Percentiles rank a stretch among this genome's conserved stretches.
phyloP scores from a whole-genome alignment of 2,888 invertebrate genomes.

The Fissipunctia ypsillon region DNA sequence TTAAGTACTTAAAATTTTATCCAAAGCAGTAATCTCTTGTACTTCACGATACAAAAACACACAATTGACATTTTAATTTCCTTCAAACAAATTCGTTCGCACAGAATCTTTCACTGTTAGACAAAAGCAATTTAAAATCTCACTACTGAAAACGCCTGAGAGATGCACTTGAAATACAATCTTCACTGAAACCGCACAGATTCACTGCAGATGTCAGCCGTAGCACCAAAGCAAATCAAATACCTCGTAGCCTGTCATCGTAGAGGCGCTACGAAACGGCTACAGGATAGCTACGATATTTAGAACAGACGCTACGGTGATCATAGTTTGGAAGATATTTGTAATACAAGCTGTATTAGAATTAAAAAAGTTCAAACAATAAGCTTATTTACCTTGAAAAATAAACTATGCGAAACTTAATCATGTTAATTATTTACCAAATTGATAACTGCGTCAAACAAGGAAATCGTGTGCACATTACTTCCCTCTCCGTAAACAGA shows the following conservation, averaged over 20 bases:
- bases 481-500: not conserved
- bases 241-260: conserved; percentile 57
- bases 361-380: too few relatives aligned
- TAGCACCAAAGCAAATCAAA: conserved; percentile 52
- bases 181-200: conserved; percentile 34
- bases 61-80: conserved; percentile 22
- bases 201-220: conserved; percentile 55
- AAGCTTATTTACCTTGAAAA: not conserved
- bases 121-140: conserved; percentile 49
- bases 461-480: not conserved
- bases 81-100: conserved; percentile 21
- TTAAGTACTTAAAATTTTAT: not conserved
- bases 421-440: not conserved
- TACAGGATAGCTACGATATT: conserved; percentile 47
- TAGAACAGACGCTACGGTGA: conserved; percentile 14
- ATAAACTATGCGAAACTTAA: not conserved
- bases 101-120: conserved; percentile 15
- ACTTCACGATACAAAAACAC: not conserved
- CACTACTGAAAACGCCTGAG: conserved; percentile 36
- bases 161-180: conserved; percentile 48
- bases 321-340: not conserved
- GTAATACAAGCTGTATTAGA: not conserved
- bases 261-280: conserved; percentile 54
- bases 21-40: not conserved
- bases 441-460: not conserved